phyloP scores from a whole-genome alignment of 2,113 vertebrate species.

The Isichthys henryi region DNA sequence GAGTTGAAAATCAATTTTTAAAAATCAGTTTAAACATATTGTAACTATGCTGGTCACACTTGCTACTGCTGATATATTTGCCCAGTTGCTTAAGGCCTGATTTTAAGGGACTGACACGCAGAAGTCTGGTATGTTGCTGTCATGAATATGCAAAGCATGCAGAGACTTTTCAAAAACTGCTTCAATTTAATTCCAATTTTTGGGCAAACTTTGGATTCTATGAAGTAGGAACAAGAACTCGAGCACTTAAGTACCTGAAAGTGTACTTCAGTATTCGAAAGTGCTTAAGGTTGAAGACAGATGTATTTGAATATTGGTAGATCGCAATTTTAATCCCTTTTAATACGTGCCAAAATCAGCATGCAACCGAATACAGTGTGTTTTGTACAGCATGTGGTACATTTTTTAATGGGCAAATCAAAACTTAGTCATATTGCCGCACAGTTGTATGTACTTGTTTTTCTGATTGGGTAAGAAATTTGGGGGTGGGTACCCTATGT shows the following conservation, averaged over 20 bases:
- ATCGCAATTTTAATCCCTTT: neutral
- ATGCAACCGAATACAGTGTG: neutral
- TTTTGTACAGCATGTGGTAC: neutral
- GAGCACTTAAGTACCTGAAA: neutral
- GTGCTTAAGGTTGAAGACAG: neutral
- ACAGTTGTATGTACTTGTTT: neutral
- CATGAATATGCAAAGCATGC: neutral
- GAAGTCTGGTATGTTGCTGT: neutral
- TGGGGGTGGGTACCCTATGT: neutral
- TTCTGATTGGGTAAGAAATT: neutral
- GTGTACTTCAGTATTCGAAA: neutral
- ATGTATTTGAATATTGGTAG: neutral
- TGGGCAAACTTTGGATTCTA: neutral
- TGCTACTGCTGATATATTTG: neutral
- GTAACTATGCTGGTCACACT: neutral
- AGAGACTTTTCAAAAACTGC: neutral
- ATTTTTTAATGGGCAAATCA: neutral
- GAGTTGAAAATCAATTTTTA: neutral
- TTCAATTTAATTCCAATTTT: neutral
- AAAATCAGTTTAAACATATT: neutral
- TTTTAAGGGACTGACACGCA: neutral
- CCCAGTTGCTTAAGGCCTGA: neutral
- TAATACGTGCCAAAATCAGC: neutral
- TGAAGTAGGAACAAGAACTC: neutral
- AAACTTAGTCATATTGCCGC: neutral